phyloP scores from a whole-genome alignment of 1,140 invertebrate species.

The Drosophila leontia region DNA sequence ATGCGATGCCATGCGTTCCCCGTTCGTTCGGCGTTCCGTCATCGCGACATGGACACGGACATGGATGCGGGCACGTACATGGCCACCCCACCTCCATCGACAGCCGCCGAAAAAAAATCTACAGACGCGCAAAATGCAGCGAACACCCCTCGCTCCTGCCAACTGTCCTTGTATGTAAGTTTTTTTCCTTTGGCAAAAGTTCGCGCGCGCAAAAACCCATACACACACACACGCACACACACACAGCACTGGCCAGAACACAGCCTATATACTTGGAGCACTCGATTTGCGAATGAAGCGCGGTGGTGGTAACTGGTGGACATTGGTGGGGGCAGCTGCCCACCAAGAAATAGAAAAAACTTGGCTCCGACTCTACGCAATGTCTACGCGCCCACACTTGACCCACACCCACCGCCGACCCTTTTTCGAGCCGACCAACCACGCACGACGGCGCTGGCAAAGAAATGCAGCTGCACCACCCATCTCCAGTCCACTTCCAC shows the following conservation, averaged over 20 bases:
- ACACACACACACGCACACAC: slow-evolving; percentile 45
- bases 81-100: slow-evolving; percentile 20
- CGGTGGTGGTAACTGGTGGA: slow-evolving; percentile 6
- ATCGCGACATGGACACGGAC: slow-evolving; percentile 61
- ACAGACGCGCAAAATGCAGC: slow-evolving; percentile 77
- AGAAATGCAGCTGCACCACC: slow-evolving; percentile 53
- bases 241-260: slow-evolving; percentile 7
- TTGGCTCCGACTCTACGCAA: slow-evolving; percentile 75
- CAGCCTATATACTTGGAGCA: slow-evolving; percentile 54
- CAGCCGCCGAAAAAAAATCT: slow-evolving; percentile 66
- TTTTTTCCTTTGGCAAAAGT: slow-evolving; percentile 78
- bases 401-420: slow-evolving; percentile 28
- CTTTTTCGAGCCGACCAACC: slow-evolving; percentile 65
- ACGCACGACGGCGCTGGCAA: slow-evolving; percentile 60
- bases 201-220: slow-evolving; percentile 68
- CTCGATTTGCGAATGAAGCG: slow-evolving; percentile 55
- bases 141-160: slow-evolving; percentile 2
- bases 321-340: slow-evolving; percentile 8
- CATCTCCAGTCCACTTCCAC: not conserved
- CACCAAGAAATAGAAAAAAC: slow-evolving; percentile 82
- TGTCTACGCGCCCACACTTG: slow-evolving; percentile 78
- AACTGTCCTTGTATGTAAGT: slow-evolving; percentile 64
- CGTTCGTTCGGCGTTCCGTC: slow-evolving; percentile 81
- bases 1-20: slow-evolving; percentile 44
- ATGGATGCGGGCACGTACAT: slow-evolving; percentile 47